phyloP scores from a whole-genome alignment of 2,888 invertebrate species.

The Seira ritae region DNA sequence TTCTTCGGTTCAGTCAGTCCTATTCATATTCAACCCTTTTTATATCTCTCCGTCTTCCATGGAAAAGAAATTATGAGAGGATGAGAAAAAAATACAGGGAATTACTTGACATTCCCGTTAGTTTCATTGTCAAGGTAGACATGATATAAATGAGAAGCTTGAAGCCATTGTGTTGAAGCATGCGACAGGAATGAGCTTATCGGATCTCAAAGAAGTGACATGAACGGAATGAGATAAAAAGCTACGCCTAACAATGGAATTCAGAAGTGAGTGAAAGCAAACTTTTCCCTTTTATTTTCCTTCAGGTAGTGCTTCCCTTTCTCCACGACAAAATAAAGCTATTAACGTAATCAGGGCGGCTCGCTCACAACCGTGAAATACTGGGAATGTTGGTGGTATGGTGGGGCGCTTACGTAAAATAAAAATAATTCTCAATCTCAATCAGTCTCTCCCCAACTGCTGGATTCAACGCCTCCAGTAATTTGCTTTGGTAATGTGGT shows the following conservation, averaged over 20 bases:
- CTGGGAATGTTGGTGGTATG: too few relatives aligned
- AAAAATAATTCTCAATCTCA: too few relatives aligned
- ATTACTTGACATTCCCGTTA: slow-evolving; percentile 49
- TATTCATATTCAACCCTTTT: slow-evolving; percentile 3
- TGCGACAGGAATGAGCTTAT: slow-evolving; percentile 49
- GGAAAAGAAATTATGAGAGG: background rate
- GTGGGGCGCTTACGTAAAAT: too few relatives aligned
- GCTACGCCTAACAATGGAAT: too few relatives aligned
- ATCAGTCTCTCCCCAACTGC: too few relatives aligned
- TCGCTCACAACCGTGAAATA: too few relatives aligned
- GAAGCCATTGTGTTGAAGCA: slow-evolving; percentile 54
- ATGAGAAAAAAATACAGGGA: slow-evolving; percentile 27
- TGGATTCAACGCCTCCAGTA: background rate
- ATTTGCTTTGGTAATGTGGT: slow-evolving; percentile 6
- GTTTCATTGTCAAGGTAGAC: slow-evolving; percentile 61
- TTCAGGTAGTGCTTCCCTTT: background rate
- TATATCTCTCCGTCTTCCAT: background rate
- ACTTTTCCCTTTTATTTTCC: background rate
- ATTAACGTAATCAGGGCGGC: background rate
- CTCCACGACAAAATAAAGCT: background rate
- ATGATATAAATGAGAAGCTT: slow-evolving; percentile 58
- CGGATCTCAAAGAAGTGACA: slow-evolving; percentile 57
- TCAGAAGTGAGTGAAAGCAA: too few relatives aligned
- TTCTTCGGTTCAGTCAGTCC: background rate
- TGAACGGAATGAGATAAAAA: slow-evolving; percentile 56